Evolutionary conservation across 2,888 invertebrate species (phyloP).

Genomic region (Stenolophus ochropezus): DNA sequence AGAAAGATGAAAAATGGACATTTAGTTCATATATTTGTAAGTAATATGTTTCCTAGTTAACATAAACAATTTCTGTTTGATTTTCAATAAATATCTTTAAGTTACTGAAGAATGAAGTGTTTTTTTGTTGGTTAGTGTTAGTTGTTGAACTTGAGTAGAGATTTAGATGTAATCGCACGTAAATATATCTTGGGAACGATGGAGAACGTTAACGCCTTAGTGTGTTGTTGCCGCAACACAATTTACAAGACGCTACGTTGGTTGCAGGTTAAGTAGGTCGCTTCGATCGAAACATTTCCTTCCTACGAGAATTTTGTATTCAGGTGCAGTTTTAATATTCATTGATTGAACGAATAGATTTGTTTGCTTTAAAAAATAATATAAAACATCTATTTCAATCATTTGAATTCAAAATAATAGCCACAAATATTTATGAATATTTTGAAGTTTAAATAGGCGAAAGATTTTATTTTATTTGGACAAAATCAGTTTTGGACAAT

Average conservation of each 20-base stretch:
- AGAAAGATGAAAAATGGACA: too few species aligned
- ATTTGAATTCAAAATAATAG: too few species aligned
- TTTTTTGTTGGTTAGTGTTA: too few species aligned
- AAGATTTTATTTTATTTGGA: too few species aligned
- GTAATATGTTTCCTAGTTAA: neutral
- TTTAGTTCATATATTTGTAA: neutral
- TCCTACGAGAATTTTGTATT: neutral
- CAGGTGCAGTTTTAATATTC: neutral
- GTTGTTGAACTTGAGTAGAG: slow-evolving; percentile 13
- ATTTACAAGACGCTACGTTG: slow-evolving; percentile 2
- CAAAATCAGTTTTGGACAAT: too few species aligned
- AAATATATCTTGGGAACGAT: slow-evolving; percentile 5
- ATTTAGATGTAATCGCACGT: neutral
- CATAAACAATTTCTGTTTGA: neutral
- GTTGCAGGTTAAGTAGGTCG: slow-evolving; percentile 29
- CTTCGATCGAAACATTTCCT: slow-evolving; percentile 19
- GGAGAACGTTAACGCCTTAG: slow-evolving; percentile 16
- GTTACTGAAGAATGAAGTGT: too few species aligned
- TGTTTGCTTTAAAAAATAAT: too few species aligned
- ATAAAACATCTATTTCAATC: too few species aligned
- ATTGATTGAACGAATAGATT: neutral
- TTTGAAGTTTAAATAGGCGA: too few species aligned
- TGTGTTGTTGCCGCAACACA: neutral
- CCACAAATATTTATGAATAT: too few species aligned
- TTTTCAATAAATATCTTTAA: neutral